Base-by-base conservation (phyloP, 2,113 vertebrate species). In the Psilopogon haemacephalus region DNA sequence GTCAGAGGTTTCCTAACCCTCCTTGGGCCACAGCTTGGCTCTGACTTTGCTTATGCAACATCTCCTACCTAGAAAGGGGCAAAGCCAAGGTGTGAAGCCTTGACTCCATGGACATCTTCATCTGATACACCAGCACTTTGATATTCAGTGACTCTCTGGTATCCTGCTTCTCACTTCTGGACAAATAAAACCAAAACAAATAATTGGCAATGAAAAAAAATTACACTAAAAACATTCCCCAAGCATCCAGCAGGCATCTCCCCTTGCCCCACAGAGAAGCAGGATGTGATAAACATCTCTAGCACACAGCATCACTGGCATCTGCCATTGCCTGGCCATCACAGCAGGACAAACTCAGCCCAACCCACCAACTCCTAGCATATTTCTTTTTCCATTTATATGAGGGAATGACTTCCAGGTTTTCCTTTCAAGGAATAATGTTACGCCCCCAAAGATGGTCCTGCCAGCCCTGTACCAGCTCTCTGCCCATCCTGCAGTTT, bases 271-370 rank as follows among this genome's bases (percentile, higher is more conserved):
- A 33, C 62, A 35, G 40, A 65, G 28, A 65, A 56, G 40, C 50
- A 37, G 15, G 19, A 16, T 21, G 17, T 18, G 42, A 44, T 44
- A 44, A 44, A 44, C 42, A 44, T 44, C 16, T 44, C 42, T 44
- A 44, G 42, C 42, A 42, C 42, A 42, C 42, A 7, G 42, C 42
- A 44, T 44, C 5, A 16, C 42, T 60, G 56, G n/a, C 44, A 62
- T 8, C 18, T 15, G 33, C 56, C 2, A 0, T 12, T 48, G n/a
- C n/a, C 15, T 2, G 2, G 56, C 37, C 52, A 26, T 14, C 8
- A 15, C 15, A 3, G 30, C 23, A 44, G 54, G 38, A 44, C 13
- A 1, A 33, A 33, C 9, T 9, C 32, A 44, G 17, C 42, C 42
- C 18, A 44, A 44, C 15, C 42, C 17, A 44, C 42, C 42, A 44